These are phyloP conservation scores for Pampus argenteus DNA, from an alignment of 2,797 vertebrate species.

Conservation along the genomic window DNA sequence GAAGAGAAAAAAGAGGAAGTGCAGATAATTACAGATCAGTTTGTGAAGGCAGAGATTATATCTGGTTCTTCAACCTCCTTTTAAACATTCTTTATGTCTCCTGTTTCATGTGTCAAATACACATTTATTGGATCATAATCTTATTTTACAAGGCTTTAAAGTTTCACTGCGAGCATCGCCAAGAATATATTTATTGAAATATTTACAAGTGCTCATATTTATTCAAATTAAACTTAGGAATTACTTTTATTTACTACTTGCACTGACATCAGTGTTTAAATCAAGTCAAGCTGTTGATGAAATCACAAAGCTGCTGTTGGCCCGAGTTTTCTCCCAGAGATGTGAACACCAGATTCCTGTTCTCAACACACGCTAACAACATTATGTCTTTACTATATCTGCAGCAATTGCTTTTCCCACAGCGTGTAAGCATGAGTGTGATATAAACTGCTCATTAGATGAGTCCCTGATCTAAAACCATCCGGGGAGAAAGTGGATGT, in stretches of 20 bases:
- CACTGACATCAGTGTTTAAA: conserved; percentile 26
- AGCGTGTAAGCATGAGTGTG: neutral
- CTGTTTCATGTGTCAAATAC: neutral
- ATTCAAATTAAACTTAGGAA: conserved; percentile 9
- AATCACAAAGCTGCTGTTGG: no score
- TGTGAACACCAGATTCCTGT: neutral
- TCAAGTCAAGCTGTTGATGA: conserved; percentile 14
- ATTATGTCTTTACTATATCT: neutral
- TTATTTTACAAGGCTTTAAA: neutral
- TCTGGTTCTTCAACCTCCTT: neutral
- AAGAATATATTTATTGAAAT: conserved; percentile 13
- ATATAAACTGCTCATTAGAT: neutral
- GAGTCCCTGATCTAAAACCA: no score
- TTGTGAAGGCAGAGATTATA: neutral
- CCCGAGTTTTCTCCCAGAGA: neutral
- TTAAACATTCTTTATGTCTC: neutral
- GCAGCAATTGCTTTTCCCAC: neutral
- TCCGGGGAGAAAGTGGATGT: no score
- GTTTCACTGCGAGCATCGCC: neutral
- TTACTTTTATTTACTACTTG: neutral
- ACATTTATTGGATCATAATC: neutral
- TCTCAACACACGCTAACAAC: conserved; percentile 16
- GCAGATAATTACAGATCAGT: neutral
- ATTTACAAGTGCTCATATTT: conserved; percentile 22
- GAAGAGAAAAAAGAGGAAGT: neutral